Evolutionary conservation across 2,888 invertebrate genomes (phyloP).

Genomic region (Lutraria lutraria): DNA sequence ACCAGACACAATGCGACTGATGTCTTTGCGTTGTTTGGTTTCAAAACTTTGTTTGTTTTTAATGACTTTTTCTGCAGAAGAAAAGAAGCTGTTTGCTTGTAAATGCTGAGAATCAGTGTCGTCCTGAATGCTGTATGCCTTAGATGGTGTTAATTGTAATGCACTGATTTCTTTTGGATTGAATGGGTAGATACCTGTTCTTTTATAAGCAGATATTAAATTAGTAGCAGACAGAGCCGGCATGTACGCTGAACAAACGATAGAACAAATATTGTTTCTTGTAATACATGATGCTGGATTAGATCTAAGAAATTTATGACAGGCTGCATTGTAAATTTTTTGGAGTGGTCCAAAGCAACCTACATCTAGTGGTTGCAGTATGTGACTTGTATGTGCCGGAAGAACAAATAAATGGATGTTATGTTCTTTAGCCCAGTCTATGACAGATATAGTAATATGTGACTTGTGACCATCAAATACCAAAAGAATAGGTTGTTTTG

Average conservation of each 20-base stretch:
- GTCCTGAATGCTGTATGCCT: too few species aligned
- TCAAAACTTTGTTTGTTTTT: too few species aligned
- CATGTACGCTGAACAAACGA: background rate
- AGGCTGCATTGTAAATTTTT: conserved; percentile 1
- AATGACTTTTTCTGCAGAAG: too few species aligned
- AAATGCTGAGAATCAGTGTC: too few species aligned
- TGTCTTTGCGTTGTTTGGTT: too few species aligned
- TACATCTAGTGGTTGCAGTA: conserved; percentile 23
- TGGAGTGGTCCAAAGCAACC: conserved; percentile 30
- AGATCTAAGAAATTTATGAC: background rate
- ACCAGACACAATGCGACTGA: too few species aligned
- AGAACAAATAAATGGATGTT: conserved; percentile 1
- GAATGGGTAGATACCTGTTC: background rate
- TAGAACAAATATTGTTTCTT: background rate
- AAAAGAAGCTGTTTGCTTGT: too few species aligned
- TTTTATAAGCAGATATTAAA: background rate
- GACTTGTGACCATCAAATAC: conserved; percentile 24
- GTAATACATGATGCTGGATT: conserved; percentile 5
- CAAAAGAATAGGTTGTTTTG: background rate
- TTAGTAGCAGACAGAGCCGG: background rate
- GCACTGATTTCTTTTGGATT: too few species aligned
- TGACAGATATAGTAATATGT: background rate
- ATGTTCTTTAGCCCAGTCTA: background rate
- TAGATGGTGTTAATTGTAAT: too few species aligned
- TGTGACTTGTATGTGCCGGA: conserved; percentile 23